Evolutionary conservation across 2,113 vertebrate genomes (phyloP).

Genomic region (Butorides virescens): DNA sequence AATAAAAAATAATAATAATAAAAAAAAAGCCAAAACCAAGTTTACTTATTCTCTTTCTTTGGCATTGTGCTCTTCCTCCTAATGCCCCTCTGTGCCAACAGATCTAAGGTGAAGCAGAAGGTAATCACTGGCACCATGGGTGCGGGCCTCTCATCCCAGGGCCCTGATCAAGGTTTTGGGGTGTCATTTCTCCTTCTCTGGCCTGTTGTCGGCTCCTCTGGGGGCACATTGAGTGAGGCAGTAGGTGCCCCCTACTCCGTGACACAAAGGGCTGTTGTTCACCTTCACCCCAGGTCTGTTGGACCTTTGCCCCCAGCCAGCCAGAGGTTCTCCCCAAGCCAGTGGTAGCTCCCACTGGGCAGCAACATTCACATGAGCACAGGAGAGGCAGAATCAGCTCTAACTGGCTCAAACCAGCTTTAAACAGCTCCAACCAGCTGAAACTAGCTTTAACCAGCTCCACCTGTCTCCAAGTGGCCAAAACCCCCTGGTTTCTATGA

Average conservation of each 20-base stretch:
- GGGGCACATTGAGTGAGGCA: accelerated
- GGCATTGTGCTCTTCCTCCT: background rate
- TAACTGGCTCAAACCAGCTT: accelerated
- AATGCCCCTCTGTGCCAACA: background rate
- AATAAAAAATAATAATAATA: background rate
- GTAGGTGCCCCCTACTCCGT: accelerated
- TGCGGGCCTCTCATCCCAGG: accelerated
- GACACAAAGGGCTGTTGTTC: background rate
- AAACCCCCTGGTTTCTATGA: accelerated
- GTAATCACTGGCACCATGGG: background rate
- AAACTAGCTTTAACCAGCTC: background rate
- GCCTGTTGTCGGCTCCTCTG: accelerated
- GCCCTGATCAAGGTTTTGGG: background rate
- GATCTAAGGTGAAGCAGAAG: background rate
- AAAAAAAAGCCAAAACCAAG: background rate
- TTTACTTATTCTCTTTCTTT: background rate
- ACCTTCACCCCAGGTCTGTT: accelerated
- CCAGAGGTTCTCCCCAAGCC: no score
- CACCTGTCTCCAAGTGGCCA: accelerated
- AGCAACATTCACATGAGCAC: background rate
- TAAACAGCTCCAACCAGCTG: background rate
- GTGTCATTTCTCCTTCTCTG: background rate
- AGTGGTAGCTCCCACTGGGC: accelerated
- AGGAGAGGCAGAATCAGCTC: background rate
- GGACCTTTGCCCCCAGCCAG: background rate